phyloP scores from a whole-genome alignment of 2,888 invertebrate genomes.

The Athalia circularis region DNA sequence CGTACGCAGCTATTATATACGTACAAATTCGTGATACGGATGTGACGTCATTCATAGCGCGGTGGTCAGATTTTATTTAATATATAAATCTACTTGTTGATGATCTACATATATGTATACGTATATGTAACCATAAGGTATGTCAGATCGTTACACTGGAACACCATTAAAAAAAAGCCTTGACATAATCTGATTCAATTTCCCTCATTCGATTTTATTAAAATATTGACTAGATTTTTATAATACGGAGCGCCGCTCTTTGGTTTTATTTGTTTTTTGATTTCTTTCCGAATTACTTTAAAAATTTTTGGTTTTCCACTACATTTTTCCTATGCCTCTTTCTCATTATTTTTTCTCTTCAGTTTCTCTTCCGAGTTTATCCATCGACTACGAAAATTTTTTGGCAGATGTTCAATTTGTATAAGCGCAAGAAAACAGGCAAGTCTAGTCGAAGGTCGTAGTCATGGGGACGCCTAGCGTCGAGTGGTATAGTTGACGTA shows the following conservation, averaged over 20 bases:
- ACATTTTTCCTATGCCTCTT: not conserved
- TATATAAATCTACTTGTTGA: not conserved
- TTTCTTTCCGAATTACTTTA: not conserved
- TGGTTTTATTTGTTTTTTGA: not conserved
- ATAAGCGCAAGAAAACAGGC: not conserved
- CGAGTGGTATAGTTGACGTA: too few species aligned
- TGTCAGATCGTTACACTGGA: too few species aligned
- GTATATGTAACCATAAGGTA: too few species aligned
- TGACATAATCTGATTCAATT: not conserved
- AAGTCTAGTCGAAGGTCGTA: conserved; percentile 4
- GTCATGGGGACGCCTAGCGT: not conserved
- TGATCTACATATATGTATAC: not conserved
- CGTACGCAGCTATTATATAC: too few species aligned
- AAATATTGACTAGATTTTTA: not conserved
- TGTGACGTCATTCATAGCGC: conserved; percentile 5
- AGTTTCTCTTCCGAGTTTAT: not conserved
- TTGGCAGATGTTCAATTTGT: not conserved
- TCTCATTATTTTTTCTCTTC: not conserved
- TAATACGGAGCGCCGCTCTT: not conserved
- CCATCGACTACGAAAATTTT: not conserved
- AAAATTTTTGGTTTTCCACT: not conserved
- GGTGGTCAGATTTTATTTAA: conserved; percentile 33
- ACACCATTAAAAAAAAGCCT: too few species aligned
- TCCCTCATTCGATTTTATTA: not conserved
- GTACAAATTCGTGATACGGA: not conserved